phyloP scores from a whole-genome alignment of 2,113 vertebrate species.

The Macquaria ambigua region DNA sequence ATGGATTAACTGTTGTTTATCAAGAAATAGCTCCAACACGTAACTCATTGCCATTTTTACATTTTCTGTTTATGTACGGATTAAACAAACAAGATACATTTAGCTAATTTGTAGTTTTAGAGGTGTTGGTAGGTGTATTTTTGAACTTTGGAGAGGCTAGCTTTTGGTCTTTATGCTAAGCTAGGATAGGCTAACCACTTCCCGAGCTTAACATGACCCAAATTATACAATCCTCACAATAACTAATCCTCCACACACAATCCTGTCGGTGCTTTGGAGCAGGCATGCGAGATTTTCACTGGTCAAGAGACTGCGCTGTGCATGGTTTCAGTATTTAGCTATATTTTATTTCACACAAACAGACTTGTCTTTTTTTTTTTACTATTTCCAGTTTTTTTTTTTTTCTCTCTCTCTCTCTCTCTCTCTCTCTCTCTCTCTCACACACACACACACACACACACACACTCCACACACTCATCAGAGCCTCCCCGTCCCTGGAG shows the following conservation, averaged over 20 bases:
- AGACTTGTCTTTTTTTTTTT: neutral
- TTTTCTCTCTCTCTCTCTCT: neutral
- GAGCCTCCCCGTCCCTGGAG: conserved; percentile 48
- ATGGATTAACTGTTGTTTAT: too few relatives aligned
- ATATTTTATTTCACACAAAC: neutral
- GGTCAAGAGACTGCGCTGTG: too few relatives aligned
- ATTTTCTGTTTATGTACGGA: too few relatives aligned
- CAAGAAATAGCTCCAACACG: too few relatives aligned
- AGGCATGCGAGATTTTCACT: neutral
- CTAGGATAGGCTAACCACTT: too few relatives aligned
- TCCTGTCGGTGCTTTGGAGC: neutral
- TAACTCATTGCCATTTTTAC: too few relatives aligned
- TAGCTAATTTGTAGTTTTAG: too few relatives aligned
- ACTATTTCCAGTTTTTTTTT: neutral
- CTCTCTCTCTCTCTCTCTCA: neutral
- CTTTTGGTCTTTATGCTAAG: too few relatives aligned
- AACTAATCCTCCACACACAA: neutral
- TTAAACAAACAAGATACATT: too few relatives aligned
- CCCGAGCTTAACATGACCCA: too few relatives aligned
- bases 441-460: neutral
- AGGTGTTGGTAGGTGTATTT: too few relatives aligned
- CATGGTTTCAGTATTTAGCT: neutral
- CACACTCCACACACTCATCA: conserved; percentile 11
- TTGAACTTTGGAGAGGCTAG: too few relatives aligned
- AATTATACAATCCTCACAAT: neutral